These are phyloP conservation scores for Eudemis profundana DNA, from an alignment of 2,888 invertebrate species.

Conservation along the genomic window DNA sequence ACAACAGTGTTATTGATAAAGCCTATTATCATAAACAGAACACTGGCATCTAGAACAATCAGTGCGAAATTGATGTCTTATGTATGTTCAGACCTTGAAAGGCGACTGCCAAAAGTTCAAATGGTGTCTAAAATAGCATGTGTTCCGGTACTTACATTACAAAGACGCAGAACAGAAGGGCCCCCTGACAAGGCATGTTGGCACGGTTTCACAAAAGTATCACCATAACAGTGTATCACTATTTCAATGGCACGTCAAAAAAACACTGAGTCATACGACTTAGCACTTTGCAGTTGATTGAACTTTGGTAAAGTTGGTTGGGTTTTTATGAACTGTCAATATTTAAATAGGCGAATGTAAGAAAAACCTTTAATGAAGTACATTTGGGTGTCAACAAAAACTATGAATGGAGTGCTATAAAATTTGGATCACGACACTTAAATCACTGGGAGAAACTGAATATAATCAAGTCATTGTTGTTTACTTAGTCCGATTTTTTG, in stretches of 20 bases:
- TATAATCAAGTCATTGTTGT: slow-evolving; percentile 2
- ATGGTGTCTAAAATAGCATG: slow-evolving; percentile 4
- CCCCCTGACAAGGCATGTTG: slow-evolving; percentile 65
- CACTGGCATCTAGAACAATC: too few relatives aligned
- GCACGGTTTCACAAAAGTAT: slow-evolving; percentile 57
- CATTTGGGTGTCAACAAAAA: slow-evolving; percentile 26
- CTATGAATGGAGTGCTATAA: slow-evolving; percentile 21
- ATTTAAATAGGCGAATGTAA: slow-evolving; percentile 45
- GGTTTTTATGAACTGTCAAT: slow-evolving; percentile 48
- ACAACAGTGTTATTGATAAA: too few relatives aligned
- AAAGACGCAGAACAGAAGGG: slow-evolving; percentile 64
- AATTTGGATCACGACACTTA: slow-evolving; percentile 15
- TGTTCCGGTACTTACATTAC: slow-evolving; percentile 69
- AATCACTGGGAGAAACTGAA: slow-evolving; percentile 4
- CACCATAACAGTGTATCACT: slow-evolving; percentile 63
- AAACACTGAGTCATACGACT: slow-evolving; percentile 60
- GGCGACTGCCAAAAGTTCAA: slow-evolving; percentile 18
- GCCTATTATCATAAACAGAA: too few relatives aligned
- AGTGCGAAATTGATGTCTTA: neutral
- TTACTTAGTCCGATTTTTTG: slow-evolving; percentile 3
- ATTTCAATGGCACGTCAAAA: slow-evolving; percentile 53
- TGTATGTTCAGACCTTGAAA: neutral
- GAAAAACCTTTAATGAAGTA: slow-evolving; percentile 37
- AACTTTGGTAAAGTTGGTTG: slow-evolving; percentile 49
- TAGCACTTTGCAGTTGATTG: slow-evolving; percentile 59